Percentiles rank a stretch among this genome's conserved stretches.
These are phyloP conservation scores for Eristalinus aeneus DNA, from an alignment of 2,888 invertebrate species.

Conservation along the genomic window DNA sequence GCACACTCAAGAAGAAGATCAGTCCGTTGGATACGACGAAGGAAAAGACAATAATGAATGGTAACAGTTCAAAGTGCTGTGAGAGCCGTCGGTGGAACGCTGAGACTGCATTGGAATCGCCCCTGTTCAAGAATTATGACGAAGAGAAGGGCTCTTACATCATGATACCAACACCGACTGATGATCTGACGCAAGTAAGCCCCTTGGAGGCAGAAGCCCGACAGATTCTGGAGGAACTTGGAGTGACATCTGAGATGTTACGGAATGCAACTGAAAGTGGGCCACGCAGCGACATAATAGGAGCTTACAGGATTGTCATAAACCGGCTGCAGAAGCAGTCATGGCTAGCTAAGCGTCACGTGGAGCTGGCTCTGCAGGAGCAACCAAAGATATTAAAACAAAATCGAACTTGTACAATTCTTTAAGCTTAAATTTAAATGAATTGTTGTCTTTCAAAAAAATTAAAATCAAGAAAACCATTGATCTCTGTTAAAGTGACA, in stretches of 20 bases:
- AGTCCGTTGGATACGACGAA: constrained; percentile 79
- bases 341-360: constrained; percentile 79
- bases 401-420: constrained; percentile 64
- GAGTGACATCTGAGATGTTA: constrained; percentile 84
- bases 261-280: constrained; percentile 82
- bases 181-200: constrained; percentile 78
- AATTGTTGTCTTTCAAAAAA: neutral
- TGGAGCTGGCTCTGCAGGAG: constrained; percentile 78
- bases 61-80: constrained; percentile 48
- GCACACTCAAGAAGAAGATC: constrained; percentile 79
- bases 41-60: constrained; percentile 76
- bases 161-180: constrained; percentile 80
- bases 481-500: constrained; percentile 51
- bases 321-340: constrained; percentile 82
- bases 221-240: constrained; percentile 82
- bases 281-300: constrained; percentile 85
- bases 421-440: constrained; percentile 21
- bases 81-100: constrained; percentile 76
- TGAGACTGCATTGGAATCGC: constrained; percentile 76
- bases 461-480: constrained; percentile 14
- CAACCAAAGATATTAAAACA: constrained; percentile 75
- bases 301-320: constrained; percentile 87
- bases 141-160: constrained; percentile 81
- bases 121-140: constrained; percentile 79
- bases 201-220: constrained; percentile 82